phyloP scores from a whole-genome alignment of 2,113 vertebrate genomes.

The Neotragus moschatus region DNA sequence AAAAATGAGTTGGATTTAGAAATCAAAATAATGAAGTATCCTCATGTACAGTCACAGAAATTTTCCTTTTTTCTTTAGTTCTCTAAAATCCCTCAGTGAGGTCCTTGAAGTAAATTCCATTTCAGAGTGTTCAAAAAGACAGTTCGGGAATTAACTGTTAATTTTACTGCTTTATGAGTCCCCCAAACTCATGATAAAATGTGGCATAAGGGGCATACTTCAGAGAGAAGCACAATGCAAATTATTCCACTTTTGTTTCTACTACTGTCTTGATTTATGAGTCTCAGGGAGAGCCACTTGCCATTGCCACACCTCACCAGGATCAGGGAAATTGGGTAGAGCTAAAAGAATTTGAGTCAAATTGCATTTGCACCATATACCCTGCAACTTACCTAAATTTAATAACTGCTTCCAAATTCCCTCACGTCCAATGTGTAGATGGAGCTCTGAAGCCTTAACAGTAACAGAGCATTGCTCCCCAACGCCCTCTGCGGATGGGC shows the following conservation, averaged over 20 bases:
- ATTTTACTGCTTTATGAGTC: not conserved
- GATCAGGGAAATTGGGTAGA: not conserved
- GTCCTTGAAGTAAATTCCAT: not conserved
- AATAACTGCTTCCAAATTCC: not conserved
- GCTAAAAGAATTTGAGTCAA: not conserved
- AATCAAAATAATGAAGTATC: not conserved
- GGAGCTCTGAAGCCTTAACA: not conserved
- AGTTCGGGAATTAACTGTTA: not conserved
- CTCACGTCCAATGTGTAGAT: not conserved
- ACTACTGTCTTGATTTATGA: not conserved
- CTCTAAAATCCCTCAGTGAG: not conserved
- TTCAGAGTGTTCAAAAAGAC: not conserved
- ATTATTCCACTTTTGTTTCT: not conserved
- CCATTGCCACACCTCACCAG: not conserved
- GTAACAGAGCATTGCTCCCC: not conserved
- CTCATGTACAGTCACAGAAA: not conserved
- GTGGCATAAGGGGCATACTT: not conserved
- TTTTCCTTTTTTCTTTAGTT: not conserved
- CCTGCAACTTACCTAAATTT: not conserved
- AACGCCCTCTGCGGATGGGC: not conserved
- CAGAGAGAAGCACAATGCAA: not conserved
- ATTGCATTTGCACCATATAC: not conserved
- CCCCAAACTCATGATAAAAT: not conserved
- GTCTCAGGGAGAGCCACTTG: not conserved
- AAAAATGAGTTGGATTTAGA: not conserved